Percentiles rank a stretch among this genome's conserved stretches.
Evolutionary conservation across 2,797 vertebrate species (phyloP).

Genomic region (Notolabrus celidotus): DNA sequence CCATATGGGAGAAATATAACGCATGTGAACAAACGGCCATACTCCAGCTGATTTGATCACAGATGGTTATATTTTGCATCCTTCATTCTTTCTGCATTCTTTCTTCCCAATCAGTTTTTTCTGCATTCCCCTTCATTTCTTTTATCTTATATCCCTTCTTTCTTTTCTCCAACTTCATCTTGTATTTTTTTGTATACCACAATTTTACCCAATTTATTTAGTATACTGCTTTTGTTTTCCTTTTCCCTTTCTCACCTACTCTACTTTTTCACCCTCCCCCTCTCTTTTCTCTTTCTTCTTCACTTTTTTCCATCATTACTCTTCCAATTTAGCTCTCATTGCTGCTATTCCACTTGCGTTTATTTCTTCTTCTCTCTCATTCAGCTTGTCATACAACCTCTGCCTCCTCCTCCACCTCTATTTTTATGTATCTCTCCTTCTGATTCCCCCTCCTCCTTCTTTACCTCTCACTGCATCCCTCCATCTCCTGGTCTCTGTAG

Average conservation of each 20-base stretch:
- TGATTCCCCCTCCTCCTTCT: slow-evolving; percentile 3
- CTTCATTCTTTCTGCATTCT: too few relatives aligned
- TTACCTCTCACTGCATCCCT: slow-evolving; percentile 16
- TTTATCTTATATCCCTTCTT: background rate
- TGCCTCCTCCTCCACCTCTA: slow-evolving; percentile 16
- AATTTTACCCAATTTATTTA: slow-evolving; percentile 6
- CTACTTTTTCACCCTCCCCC: background rate
- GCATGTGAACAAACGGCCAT: too few relatives aligned
- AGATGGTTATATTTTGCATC: too few relatives aligned
- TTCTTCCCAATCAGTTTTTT: too few relatives aligned
- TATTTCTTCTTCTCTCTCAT: slow-evolving; percentile 13
- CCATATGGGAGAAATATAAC: too few relatives aligned
- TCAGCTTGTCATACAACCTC: slow-evolving; percentile 34
- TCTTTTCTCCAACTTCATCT: background rate
- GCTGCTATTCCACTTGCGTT: slow-evolving; percentile 16
- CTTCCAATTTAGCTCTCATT: slow-evolving; percentile 22
- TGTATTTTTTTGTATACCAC: background rate
- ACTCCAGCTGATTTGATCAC: too few relatives aligned
- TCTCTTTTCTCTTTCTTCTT: background rate
- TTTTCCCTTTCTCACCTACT: background rate
- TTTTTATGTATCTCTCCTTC: slow-evolving; percentile 17
- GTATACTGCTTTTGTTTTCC: background rate
- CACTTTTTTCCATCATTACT: slow-evolving; percentile 15
- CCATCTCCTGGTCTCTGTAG: slow-evolving; percentile 60
- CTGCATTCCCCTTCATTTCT: too few relatives aligned